Evolutionary conservation across 2,888 invertebrate species (phyloP).

Genomic region (Drosophila subsilvestris): DNA sequence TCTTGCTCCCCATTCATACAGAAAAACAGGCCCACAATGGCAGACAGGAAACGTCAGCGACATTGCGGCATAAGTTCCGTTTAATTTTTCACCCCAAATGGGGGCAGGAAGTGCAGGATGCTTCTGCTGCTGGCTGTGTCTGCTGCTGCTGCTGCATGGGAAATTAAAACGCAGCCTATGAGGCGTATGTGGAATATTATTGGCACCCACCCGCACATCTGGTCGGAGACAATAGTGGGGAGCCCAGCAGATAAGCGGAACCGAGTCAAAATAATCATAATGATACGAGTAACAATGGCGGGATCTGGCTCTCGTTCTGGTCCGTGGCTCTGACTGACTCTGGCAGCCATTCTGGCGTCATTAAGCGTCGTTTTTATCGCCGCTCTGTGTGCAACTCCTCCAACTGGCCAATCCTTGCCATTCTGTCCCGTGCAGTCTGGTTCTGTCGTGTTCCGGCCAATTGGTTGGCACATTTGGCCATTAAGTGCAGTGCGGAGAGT

Average conservation of each 20-base stretch:
- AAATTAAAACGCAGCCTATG: constrained; percentile 58
- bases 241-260: constrained; percentile 31
- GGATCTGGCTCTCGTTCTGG: neutral
- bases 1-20: neutral
- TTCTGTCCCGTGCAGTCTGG: constrained; percentile 9
- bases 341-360: constrained; percentile 58
- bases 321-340: neutral
- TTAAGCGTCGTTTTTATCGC: constrained; percentile 73
- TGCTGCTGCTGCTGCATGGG: constrained; percentile 33
- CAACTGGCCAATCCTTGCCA: constrained; percentile 3
- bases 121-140: constrained; percentile 5
- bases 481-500: constrained; percentile 60
- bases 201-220: constrained; percentile 51
- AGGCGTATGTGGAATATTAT: constrained; percentile 76
- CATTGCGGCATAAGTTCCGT: constrained; percentile 68
- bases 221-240: constrained; percentile 30
- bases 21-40: constrained; percentile 43
- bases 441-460: constrained; percentile 18
- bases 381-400: constrained; percentile 52
- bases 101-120: constrained; percentile 27
- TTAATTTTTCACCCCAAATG: constrained; percentile 8
- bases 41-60: constrained; percentile 56
- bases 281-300: constrained; percentile 33
- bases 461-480: constrained; percentile 55
- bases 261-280: constrained; percentile 35